Conservation (phyloP, 2,888 invertebrate species). For the Eupsilia transversa region DNA sequence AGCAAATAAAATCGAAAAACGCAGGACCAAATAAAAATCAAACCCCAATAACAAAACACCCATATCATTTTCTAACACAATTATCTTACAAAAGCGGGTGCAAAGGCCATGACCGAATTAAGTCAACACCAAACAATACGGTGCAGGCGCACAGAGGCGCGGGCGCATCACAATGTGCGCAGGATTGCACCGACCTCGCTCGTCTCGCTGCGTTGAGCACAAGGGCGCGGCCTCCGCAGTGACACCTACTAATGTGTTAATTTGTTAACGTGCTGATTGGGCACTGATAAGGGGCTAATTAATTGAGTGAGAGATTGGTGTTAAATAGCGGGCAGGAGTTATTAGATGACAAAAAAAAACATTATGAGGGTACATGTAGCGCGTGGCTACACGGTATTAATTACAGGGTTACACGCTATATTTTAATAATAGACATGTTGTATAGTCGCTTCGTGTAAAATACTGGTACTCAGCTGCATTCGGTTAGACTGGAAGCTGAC, state of each 20-base stretch:
- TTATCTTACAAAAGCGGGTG: conserved; percentile 63
- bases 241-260: conserved; percentile 63
- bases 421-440: background rate
- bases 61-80: conserved; percentile 52
- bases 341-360: conserved; percentile 11
- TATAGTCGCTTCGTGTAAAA: background rate
- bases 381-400: background rate
- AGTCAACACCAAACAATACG: conserved; percentile 58
- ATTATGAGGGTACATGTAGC: background rate
- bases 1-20: background rate
- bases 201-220: conserved; percentile 63
- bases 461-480: background rate
- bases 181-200: conserved; percentile 59
- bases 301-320: conserved; percentile 31
- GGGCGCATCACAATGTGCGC: conserved; percentile 61
- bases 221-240: conserved; percentile 65
- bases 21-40: background rate
- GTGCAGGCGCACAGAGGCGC: conserved; percentile 41
- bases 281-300: conserved; percentile 41
- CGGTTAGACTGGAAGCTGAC: background rate
- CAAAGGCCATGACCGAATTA: conserved; percentile 66
- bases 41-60: conserved; percentile 14
- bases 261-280: conserved; percentile 46
- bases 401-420: background rate
- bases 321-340: conserved; percentile 15